Percentiles rank a stretch among this genome's conserved stretches.
Evolutionary conservation across 2,113 vertebrate species (phyloP).

Genomic region (Campylorhamphus procurvoides): DNA sequence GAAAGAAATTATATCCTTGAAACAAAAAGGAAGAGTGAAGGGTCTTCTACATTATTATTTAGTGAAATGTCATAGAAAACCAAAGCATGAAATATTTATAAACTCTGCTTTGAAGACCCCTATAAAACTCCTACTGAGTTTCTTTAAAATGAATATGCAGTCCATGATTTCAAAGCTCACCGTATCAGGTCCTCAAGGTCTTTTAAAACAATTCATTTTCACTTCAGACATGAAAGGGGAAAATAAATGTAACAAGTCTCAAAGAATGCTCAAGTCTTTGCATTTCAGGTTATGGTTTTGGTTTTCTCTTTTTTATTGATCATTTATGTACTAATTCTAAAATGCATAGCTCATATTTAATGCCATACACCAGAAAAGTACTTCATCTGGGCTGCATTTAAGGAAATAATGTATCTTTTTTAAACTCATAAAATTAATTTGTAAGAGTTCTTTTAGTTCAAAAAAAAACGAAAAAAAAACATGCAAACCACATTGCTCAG

Average conservation of each 20-base stretch:
- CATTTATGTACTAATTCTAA: constrained; percentile 23
- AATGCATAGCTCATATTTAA: not conserved
- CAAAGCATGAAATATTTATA: constrained; percentile 71
- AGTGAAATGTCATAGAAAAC: constrained; percentile 55
- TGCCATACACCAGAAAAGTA: not conserved
- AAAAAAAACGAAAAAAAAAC: not conserved
- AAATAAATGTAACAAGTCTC: constrained; percentile 21
- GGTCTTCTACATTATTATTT: constrained; percentile 40
- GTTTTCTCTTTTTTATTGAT: constrained; percentile 4
- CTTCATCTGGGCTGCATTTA: not conserved
- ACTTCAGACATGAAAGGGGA: constrained; percentile 64
- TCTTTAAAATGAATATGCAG: constrained; percentile 69
- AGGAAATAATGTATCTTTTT: not conserved
- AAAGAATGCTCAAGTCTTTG: constrained; percentile 48
- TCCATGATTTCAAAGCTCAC: constrained; percentile 54
- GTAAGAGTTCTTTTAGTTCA: not conserved
- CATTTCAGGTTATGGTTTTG: constrained; percentile 39
- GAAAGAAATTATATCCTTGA: constrained; percentile 59
- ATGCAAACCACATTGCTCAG: not conserved
- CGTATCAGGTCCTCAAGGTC: constrained; percentile 54
- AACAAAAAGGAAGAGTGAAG: constrained; percentile 30
- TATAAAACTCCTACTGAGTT: constrained; percentile 36
- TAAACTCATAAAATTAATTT: not conserved
- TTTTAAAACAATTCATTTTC: constrained; percentile 66
- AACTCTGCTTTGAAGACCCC: constrained; percentile 68